Percentiles rank a stretch among this genome's conserved stretches.
Evolutionary conservation across 1,140 invertebrate species (phyloP).

Genomic region (Brevipalpus yothersi): DNA sequence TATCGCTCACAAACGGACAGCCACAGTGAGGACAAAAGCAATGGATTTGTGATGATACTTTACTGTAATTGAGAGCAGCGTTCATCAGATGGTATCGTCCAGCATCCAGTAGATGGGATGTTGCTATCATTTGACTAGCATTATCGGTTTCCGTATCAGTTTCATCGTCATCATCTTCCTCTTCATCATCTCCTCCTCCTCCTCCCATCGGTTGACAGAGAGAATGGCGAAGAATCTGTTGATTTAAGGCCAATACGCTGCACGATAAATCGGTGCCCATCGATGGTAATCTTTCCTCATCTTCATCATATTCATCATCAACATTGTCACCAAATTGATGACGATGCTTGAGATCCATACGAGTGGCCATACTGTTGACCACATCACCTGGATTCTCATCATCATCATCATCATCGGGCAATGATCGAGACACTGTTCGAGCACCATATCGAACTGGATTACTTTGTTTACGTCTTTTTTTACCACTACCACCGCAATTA

Average conservation of each 20-base stretch:
- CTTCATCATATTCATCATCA: too few species aligned
- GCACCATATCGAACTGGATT: neutral
- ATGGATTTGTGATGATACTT: neutral
- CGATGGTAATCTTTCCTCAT: too few species aligned
- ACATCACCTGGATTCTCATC: neutral
- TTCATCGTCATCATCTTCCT: neutral
- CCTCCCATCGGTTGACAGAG: neutral
- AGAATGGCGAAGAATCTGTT: too few species aligned
- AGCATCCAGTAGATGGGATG: neutral
- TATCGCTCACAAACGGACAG: slow-evolving; percentile 12
- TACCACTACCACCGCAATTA: neutral
- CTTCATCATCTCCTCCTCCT: neutral
- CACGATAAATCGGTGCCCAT: too few species aligned
- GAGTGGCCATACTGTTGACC: too few species aligned
- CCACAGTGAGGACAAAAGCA: slow-evolving; percentile 14
- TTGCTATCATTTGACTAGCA: neutral
- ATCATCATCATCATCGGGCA: neutral
- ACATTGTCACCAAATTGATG: too few species aligned
- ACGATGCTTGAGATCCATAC: too few species aligned
- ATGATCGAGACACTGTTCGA: neutral
- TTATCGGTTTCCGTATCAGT: neutral
- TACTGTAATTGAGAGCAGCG: neutral
- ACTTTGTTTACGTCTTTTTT: neutral
- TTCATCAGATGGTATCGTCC: neutral
- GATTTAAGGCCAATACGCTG: too few species aligned